Conservation (phyloP, 2,888 invertebrate species). For the Eupithecia subfuscata region DNA sequence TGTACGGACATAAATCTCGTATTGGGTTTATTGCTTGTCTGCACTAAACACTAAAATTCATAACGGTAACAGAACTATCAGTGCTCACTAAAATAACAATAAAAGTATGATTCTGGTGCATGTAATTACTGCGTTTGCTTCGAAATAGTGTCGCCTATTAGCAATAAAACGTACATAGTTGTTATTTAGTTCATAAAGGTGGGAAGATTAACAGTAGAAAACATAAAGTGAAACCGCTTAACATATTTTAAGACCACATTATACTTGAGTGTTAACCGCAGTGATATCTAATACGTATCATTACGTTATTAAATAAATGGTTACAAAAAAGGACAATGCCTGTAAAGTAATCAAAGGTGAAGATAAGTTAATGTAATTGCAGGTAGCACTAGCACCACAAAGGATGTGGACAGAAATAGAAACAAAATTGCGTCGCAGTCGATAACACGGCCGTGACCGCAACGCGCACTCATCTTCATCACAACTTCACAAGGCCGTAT, state of each 20-base stretch:
- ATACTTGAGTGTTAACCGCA: constrained; percentile 38
- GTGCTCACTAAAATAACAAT: not conserved
- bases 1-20: not conserved
- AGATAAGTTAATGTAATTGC: constrained; percentile 67
- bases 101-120: constrained; percentile 12
- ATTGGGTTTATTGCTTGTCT: constrained; percentile 5
- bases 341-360: constrained; percentile 63
- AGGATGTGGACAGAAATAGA: constrained; percentile 68
- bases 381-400: constrained; percentile 65
- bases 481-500: constrained; percentile 46
- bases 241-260: constrained; percentile 23
- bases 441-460: constrained; percentile 66
- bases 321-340: constrained; percentile 52
- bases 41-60: constrained; percentile 1
- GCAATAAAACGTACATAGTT: not conserved
- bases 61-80: constrained; percentile 1
- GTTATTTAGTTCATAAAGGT: constrained; percentile 2
- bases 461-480: constrained; percentile 50
- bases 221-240: constrained; percentile 11
- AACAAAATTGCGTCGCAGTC: constrained; percentile 71
- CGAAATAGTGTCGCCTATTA: not conserved
- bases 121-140: constrained; percentile 42
- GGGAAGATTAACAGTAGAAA: constrained; percentile 17
- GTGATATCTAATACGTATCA: constrained; percentile 53
- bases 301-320: constrained; percentile 62